Evolutionary conservation across 2,888 invertebrate species (phyloP).

Genomic region (Stenodema calcarata): DNA sequence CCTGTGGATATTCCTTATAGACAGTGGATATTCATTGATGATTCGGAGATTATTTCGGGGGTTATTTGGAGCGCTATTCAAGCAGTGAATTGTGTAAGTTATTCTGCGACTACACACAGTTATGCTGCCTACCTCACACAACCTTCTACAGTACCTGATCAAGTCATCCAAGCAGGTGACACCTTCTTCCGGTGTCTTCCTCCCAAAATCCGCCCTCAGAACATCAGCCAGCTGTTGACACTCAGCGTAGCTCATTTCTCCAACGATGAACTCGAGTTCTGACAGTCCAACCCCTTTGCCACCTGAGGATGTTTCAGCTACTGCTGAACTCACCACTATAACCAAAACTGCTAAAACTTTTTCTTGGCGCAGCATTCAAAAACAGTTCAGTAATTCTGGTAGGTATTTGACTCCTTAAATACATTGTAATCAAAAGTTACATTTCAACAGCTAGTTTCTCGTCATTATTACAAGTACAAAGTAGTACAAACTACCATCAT

Average conservation of each 20-base stretch:
- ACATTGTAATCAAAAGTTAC: too few relatives aligned
- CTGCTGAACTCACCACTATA: background rate
- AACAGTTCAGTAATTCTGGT: background rate
- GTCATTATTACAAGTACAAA: too few relatives aligned
- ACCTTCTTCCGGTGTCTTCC: background rate
- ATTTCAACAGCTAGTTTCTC: too few relatives aligned
- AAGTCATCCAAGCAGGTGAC: conserved; percentile 38
- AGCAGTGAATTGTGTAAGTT: too few relatives aligned
- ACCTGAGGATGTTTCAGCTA: background rate
- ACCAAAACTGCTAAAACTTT: background rate
- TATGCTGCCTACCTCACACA: too few relatives aligned
- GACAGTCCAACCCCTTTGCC: background rate
- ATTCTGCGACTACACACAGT: too few relatives aligned
- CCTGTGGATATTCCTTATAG: too few relatives aligned
- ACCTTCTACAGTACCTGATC: background rate
- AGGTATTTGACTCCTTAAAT: too few relatives aligned
- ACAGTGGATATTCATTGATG: too few relatives aligned
- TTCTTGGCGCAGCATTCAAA: background rate
- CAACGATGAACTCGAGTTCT: conserved; percentile 3
- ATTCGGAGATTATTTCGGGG: too few relatives aligned
- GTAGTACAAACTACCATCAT: too few relatives aligned
- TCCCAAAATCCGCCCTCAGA: background rate
- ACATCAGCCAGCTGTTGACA: conserved; percentile 17
- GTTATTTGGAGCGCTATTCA: too few relatives aligned
- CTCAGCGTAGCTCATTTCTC: background rate